Evolutionary conservation across 2,113 vertebrate species (phyloP).

Genomic region (Herpetotheres cachinnans): DNA sequence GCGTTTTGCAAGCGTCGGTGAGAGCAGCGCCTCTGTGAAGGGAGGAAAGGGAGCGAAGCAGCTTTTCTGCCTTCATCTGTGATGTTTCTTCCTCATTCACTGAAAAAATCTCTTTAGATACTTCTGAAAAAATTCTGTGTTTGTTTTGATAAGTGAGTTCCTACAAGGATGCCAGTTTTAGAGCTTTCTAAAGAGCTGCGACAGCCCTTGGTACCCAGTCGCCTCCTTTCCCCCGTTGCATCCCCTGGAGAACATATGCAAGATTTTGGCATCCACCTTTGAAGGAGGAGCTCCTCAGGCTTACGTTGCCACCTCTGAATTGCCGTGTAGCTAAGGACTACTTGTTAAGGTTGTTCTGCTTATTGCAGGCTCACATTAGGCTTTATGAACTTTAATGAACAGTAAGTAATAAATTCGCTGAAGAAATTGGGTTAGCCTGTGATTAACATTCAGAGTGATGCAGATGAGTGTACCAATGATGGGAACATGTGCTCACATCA

Average conservation of each 20-base stretch:
- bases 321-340: not conserved
- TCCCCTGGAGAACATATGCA: not conserved
- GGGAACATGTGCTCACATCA: constrained; percentile 77
- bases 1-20: not conserved
- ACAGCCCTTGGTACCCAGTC: not conserved
- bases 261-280: not conserved
- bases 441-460: constrained; percentile 79
- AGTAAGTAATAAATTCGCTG: constrained; percentile 75
- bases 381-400: constrained; percentile 77
- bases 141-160: constrained; percentile 15
- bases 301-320: not conserved
- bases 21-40: not conserved
- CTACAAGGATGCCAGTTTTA: not conserved
- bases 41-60: not conserved
- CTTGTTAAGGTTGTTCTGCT: constrained; percentile 29
- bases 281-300: not conserved
- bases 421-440: constrained; percentile 78
- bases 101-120: not conserved
- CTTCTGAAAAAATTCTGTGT: not conserved
- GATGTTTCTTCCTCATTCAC: not conserved
- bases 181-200: not conserved
- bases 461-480: constrained; percentile 74
- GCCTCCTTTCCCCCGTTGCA: not conserved
- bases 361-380: constrained; percentile 47
- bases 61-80: constrained; percentile 7